A percentile compares a stretch with the other conserved stretches of the same genome.
These are phyloP conservation scores for Thamnophis elegans DNA, from an alignment of 2,797 vertebrate species.

Conservation along the genomic window DNA sequence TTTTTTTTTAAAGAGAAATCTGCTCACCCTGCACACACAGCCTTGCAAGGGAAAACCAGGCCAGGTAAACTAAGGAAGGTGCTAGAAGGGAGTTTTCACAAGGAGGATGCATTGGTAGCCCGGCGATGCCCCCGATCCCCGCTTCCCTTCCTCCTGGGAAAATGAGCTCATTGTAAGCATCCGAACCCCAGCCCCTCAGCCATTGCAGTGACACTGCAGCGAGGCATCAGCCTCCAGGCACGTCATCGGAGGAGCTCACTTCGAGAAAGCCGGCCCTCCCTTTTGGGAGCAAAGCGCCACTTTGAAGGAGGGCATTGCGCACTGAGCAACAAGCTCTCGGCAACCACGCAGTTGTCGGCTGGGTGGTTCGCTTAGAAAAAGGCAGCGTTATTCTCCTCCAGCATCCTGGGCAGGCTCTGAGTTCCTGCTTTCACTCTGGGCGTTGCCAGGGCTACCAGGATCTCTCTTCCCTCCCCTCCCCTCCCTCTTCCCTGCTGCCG, in stretches of 20 bases:
- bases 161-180: constrained; percentile 60
- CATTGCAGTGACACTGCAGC: constrained; percentile 70
- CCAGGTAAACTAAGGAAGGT: constrained; percentile 52
- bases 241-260: constrained; percentile 55
- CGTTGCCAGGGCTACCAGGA: neutral
- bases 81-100: constrained; percentile 48
- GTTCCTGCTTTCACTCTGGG: neutral
- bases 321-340: neutral
- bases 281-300: neutral
- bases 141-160: constrained; percentile 55
- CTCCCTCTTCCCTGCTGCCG: neutral
- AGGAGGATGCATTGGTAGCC: constrained; percentile 51
- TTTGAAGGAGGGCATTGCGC: neutral
- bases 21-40: constrained; percentile 73
- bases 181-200: constrained; percentile 63
- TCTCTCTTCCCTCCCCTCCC: neutral
- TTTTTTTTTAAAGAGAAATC: constrained; percentile 5
- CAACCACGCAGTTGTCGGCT: fast-evolving
- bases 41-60: constrained; percentile 59
- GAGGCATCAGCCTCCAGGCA: constrained; percentile 43
- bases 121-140: constrained; percentile 46
- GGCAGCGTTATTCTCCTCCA: neutral
- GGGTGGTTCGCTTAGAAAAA: neutral
- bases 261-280: constrained; percentile 36
- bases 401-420: neutral